Conservation (phyloP, 1,140 invertebrate genomes). For the Papilio aristodemus region DNA sequence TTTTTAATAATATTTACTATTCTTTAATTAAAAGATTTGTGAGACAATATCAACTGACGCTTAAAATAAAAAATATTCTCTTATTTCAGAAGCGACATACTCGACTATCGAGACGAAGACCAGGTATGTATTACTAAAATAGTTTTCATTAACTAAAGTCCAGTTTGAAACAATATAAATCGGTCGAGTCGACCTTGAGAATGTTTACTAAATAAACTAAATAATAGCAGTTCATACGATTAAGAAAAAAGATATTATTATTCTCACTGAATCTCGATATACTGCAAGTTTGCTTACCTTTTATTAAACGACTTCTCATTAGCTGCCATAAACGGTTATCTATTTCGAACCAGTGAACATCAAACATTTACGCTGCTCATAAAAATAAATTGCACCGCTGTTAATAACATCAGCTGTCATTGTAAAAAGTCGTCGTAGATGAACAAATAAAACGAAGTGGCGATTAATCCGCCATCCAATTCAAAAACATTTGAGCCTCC, state of each 20-base stretch:
- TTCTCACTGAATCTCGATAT: constrained; percentile 8
- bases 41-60: neutral
- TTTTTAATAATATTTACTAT: too few relatives aligned
- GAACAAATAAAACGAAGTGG: constrained; percentile 20
- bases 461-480: constrained; percentile 15
- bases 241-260: constrained; percentile 4
- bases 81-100: constrained; percentile 72
- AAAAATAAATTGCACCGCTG: constrained; percentile 46
- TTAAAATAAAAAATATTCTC: constrained; percentile 30
- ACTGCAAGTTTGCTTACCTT: neutral
- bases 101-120: constrained; percentile 67
- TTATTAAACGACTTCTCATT: constrained; percentile 18
- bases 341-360: constrained; percentile 25
- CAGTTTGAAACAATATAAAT: constrained; percentile 7
- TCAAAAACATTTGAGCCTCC: neutral
- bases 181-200: constrained; percentile 3
- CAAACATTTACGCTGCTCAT: constrained; percentile 35
- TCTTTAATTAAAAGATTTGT: too few relatives aligned
- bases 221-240: neutral
- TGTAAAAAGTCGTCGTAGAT: constrained; percentile 43
- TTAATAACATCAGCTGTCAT: constrained; percentile 46
- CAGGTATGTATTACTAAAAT: constrained; percentile 57
- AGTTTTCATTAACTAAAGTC: constrained; percentile 8
- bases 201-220: constrained; percentile 10
- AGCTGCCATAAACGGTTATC: constrained; percentile 24